Base-by-base conservation (phyloP, 2,888 invertebrate species). In the Drosophila aldrichi region DNA sequence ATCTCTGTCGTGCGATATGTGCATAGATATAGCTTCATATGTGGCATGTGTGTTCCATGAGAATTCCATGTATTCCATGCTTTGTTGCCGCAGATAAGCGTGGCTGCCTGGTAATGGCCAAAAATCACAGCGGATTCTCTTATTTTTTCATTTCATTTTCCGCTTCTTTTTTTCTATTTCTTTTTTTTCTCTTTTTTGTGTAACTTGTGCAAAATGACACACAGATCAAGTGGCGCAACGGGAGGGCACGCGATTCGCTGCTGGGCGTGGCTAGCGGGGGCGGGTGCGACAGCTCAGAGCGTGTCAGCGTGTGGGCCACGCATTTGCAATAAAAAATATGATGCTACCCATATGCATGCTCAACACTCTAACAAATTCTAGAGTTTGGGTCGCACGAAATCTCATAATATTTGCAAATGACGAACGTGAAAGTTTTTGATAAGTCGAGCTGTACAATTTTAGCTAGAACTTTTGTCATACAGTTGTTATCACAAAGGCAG, bases 321-420 rank as follows among this genome's bases (percentile, higher is more conserved):
- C 83, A 88, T 74, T 72, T 73, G 86, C 83, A 82, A 84, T 84
- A 83, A 81, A 88, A 86, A 88, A 80, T 75, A 78, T 82, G 83
- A 84, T 82, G 79, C 56, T 77, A 59, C 73, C 81, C 77, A 77
- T 74, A 79, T 79, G 77, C 81, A 79, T 77, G 77, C 65, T 67
- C 66, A 66, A 77, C 77, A 68, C 67, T 71, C 76, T 67, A 75
- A 76, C 80, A 79, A 77, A 62, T 76, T 79, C 77, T 59, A 59
- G 61, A 77, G 66, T 73, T 69, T 69, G 71, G 57, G 63, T 71
- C 62, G 69, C 84, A 80, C 76, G 72, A 74, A 84, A 84, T 74
- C 82, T 82, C 88, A 82, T 86, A 84, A 85, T 89, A 89, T 88
- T 89, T 85, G 89, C 89, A 87, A 87, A 87, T 87, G 89, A 87